A percentile compares a stretch with the other conserved stretches of the same genome.
These are phyloP conservation scores for Fulica atra DNA, from an alignment of 2,113 vertebrate species.

Conservation along the genomic window DNA sequence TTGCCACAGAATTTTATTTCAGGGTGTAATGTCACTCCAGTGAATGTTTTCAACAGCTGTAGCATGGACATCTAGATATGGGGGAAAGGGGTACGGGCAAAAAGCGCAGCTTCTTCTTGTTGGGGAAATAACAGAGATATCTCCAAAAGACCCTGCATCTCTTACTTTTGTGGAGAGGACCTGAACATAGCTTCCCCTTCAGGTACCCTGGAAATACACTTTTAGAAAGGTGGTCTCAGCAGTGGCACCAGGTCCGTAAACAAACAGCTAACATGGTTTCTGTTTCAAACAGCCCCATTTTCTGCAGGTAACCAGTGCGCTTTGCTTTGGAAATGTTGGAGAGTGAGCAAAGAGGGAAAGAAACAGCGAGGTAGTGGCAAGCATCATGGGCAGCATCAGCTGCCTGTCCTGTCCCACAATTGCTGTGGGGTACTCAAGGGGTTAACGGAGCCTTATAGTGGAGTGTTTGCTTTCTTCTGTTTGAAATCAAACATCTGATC, in stretches of 20 bases:
- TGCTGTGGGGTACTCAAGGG: not conserved
- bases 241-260: not conserved
- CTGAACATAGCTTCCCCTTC: not conserved
- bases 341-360: not conserved
- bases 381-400: fast-evolving
- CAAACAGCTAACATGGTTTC: not conserved
- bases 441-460: constrained; percentile 53
- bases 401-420: not conserved
- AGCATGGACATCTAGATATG: not conserved
- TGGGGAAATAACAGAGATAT: not conserved
- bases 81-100: not conserved
- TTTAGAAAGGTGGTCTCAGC: not conserved
- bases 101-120: not conserved
- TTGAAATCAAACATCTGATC: constrained; percentile 83
- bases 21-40: not conserved
- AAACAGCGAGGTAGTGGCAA: not conserved
- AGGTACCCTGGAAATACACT: not conserved
- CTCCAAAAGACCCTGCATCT: not conserved
- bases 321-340: not conserved
- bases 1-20: not conserved
- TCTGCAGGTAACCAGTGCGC: not conserved
- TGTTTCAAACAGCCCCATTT: not conserved
- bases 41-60: constrained; percentile 2
- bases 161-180: not conserved
- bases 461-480: constrained; percentile 79